Conservation (phyloP, 1,140 invertebrate genomes). For the Hermatobates lingyangjiaoensis region DNA sequence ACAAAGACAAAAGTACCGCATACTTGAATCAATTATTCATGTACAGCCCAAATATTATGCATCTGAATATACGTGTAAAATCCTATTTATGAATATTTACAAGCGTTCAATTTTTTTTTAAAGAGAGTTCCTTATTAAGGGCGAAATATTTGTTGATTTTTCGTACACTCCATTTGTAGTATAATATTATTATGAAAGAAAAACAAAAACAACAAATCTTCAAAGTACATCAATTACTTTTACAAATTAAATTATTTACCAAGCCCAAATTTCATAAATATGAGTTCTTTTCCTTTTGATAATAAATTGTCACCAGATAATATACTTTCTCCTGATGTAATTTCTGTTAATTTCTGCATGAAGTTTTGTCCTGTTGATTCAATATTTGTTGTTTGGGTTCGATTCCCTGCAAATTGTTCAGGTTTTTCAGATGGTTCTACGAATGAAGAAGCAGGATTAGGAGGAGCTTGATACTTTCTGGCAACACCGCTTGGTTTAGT, state of each 20-base stretch:
- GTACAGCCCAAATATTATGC: no score
- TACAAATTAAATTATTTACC: constrained; percentile 59
- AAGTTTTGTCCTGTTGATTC: constrained; percentile 36
- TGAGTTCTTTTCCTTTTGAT: constrained; percentile 74
- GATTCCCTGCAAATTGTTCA: background rate
- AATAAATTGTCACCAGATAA: constrained; percentile 34
- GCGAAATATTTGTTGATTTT: no score
- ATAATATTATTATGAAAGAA: no score
- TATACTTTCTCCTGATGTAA: constrained; percentile 43
- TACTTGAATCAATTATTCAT: no score
- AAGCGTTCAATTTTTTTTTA: no score
- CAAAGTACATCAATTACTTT: no score
- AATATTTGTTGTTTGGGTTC: background rate
- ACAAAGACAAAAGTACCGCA: no score
- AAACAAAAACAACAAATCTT: no score
- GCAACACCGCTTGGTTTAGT: background rate
- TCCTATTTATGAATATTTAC: no score
- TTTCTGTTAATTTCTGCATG: constrained; percentile 64
- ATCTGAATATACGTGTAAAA: no score
- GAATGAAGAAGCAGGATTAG: constrained; percentile 9
- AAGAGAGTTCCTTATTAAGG: no score
- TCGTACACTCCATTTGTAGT: no score
- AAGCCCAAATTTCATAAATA: constrained; percentile 78
- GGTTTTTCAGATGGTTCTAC: constrained; percentile 9
- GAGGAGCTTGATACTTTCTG: constrained; percentile 8